Evolutionary conservation across 1,140 invertebrate species (phyloP).

Genomic region (Macrosteles quadrilineatus): DNA sequence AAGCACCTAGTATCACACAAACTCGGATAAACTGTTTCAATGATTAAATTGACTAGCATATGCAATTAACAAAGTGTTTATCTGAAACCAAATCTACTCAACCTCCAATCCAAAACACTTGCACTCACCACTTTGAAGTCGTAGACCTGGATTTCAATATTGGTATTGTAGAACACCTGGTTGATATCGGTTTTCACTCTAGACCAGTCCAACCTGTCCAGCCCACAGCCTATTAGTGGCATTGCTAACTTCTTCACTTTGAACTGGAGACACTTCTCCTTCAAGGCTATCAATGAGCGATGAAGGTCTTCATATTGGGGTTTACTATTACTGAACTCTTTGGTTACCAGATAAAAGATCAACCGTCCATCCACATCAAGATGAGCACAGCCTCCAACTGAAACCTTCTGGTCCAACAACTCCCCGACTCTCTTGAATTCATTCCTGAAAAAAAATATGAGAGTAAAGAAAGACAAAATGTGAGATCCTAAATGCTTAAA

Average conservation of each 20-base stretch:
- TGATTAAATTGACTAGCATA: too few relatives aligned
- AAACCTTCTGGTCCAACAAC: conserved; percentile 49
- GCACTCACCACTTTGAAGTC: conserved; percentile 25
- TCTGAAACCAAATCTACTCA: too few relatives aligned
- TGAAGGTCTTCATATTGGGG: conserved; percentile 48
- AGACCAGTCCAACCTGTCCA: conserved; percentile 62
- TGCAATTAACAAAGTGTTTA: too few relatives aligned
- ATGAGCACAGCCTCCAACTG: conserved; percentile 57
- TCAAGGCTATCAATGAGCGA: conserved; percentile 46
- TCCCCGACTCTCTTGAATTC: conserved; percentile 49
- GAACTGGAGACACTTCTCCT: conserved; percentile 47
- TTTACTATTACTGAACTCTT: conserved; percentile 48
- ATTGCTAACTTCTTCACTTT: conserved; percentile 57
- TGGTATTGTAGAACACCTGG: conserved; percentile 53
- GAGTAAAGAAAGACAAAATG: too few relatives aligned
- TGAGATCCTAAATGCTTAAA: too few relatives aligned
- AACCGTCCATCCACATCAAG: conserved; percentile 53
- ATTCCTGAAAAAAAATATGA: conserved; percentile 45
- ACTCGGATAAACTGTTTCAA: too few relatives aligned
- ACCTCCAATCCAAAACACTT: too few relatives aligned
- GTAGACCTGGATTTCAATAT: conserved; percentile 56
- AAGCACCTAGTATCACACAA: too few relatives aligned
- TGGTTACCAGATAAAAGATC: conserved; percentile 60
- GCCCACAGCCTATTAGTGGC: conserved; percentile 64
- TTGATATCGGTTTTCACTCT: conserved; percentile 55